These are phyloP conservation scores for Heliconius congener DNA, from an alignment of 1,140 invertebrate genomes.

Conservation along the genomic window DNA sequence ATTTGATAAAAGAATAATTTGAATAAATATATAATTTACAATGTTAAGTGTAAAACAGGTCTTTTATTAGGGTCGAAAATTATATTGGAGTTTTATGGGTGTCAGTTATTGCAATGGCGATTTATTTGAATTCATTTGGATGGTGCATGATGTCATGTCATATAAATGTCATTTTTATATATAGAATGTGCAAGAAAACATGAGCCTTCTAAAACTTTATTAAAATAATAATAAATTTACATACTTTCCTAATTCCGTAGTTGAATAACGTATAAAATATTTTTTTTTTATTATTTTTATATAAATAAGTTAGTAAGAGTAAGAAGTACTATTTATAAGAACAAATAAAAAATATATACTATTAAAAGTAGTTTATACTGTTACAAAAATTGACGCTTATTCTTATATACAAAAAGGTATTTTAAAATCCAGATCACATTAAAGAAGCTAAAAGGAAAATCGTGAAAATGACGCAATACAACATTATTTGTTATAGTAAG, in stretches of 20 bases:
- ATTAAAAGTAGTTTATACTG: not conserved
- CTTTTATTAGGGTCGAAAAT: not conserved
- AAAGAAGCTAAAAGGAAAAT: slow-evolving; percentile 6
- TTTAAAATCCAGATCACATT: not conserved
- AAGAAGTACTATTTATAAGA: no score
- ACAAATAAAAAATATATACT: not conserved
- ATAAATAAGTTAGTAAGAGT: no score
- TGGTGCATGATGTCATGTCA: slow-evolving; percentile 6
- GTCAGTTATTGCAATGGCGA: slow-evolving; percentile 6
- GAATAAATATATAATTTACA: not conserved
- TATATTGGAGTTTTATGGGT: slow-evolving; percentile 31
- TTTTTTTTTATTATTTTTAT: no score
- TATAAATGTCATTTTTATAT: no score
- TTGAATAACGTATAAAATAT: no score
- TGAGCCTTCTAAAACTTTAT: no score
- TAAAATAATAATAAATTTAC: no score
- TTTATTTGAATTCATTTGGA: slow-evolving; percentile 17
- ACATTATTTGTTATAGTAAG: slow-evolving; percentile 7
- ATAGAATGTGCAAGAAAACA: no score
- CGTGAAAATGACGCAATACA: slow-evolving; percentile 7
- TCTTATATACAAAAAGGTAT: not conserved
- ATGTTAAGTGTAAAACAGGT: not conserved
- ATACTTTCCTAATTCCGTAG: no score
- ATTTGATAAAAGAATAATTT: not conserved
- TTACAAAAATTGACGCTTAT: no score